Conservation (phyloP, 30 jellyfish, hydroid and myxozoan species). For the Turritopsis rubra region DNA sequence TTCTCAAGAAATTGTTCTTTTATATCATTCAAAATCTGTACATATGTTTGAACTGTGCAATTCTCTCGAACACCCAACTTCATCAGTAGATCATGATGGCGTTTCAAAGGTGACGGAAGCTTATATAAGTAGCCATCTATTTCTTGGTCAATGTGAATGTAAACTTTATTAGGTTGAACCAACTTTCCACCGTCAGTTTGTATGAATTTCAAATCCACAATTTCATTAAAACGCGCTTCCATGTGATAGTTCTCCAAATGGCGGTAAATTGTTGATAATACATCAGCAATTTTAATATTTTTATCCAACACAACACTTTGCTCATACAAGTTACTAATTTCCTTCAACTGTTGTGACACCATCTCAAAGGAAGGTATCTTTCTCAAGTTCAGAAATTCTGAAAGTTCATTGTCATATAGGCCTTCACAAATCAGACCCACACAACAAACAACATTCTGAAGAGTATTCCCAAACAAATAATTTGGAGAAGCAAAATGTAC, state of each 20-base stretch:
- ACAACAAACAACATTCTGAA: background rate
- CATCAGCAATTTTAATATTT: background rate
- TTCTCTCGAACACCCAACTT: slow-evolving; percentile 36
- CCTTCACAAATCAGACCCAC: background rate
- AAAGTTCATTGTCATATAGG: background rate
- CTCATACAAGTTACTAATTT: background rate
- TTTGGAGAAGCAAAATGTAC: background rate
- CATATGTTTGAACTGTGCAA: slow-evolving; percentile 20
- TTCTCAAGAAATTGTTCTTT: background rate
- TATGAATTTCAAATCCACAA: background rate
- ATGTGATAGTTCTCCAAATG: background rate
- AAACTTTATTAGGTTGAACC: background rate
- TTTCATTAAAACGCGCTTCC: background rate
- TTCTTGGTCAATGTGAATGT: slow-evolving; percentile 1
- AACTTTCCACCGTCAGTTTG: background rate
- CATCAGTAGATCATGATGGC: slow-evolving; percentile 20
- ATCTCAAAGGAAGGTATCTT: background rate
- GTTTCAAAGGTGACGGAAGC: background rate
- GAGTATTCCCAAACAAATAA: background rate
- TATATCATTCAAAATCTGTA: slow-evolving; percentile 15
- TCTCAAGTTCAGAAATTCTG: background rate
- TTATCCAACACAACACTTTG: background rate
- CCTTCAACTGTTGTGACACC: background rate
- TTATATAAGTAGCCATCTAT: slow-evolving; percentile 3
- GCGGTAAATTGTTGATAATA: background rate